Percentiles rank a stretch among this genome's conserved stretches.
These are phyloP conservation scores for Lasiommata megera DNA, from an alignment of 2,888 invertebrate species.

Conservation along the genomic window DNA sequence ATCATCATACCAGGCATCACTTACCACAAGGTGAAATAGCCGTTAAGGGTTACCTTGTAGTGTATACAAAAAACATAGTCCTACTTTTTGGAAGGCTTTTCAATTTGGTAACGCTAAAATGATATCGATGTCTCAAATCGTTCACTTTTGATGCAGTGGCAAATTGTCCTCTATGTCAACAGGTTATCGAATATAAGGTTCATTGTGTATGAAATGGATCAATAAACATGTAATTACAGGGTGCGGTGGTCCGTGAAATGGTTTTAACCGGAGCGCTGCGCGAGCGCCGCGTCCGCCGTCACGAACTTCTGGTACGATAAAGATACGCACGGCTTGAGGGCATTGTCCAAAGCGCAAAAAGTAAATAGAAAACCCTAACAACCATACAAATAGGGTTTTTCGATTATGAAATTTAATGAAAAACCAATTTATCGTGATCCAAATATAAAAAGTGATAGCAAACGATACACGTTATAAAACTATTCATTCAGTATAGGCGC, in stretches of 20 bases:
- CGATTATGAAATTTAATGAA: too few relatives aligned
- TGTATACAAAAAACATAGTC: too few relatives aligned
- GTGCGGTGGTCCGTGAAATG: constrained; percentile 66
- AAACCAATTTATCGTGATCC: too few relatives aligned
- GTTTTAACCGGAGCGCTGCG: constrained; percentile 36
- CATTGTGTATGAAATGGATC: constrained; percentile 48
- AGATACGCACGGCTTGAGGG: constrained; percentile 2
- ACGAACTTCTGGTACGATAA: background rate
- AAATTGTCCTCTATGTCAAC: constrained; percentile 36
- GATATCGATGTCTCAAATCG: background rate
- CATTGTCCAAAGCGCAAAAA: constrained; percentile 3
- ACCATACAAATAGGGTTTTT: background rate
- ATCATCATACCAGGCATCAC: too few relatives aligned
- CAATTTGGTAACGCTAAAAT: background rate
- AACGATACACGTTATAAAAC: too few relatives aligned
- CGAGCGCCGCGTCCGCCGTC: background rate
- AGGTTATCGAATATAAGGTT: constrained; percentile 47
- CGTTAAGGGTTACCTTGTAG: too few relatives aligned
- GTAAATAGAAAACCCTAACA: constrained; percentile 6
- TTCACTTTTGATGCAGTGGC: constrained; percentile 5
- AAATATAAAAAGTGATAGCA: too few relatives aligned
- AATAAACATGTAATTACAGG: constrained; percentile 57
- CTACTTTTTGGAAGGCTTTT: too few relatives aligned
- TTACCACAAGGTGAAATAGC: too few relatives aligned
- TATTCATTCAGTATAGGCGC: too few relatives aligned